Evolutionary conservation across 2,888 invertebrate genomes (phyloP), one percentile per base, ranked within the genome.

Genomic region (Neoitamus cyanurus): DNA sequence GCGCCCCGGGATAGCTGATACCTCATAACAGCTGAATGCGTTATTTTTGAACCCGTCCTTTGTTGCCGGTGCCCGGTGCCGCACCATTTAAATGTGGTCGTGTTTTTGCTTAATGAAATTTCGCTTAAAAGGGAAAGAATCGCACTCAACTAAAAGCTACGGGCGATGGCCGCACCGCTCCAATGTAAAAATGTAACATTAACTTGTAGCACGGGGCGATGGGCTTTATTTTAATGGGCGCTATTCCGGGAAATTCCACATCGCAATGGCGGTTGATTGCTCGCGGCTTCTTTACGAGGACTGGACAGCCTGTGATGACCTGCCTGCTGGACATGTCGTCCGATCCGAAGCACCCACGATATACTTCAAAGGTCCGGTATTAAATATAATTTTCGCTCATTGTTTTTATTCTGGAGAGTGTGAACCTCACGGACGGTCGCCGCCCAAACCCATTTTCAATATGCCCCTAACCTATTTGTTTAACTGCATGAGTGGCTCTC

Each of bases 51-150:
- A 25, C 58, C 20, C 9, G 15, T 15, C 58, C 58, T 58, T 58
- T 58, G 58, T 58, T 58, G 20, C 25, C 6, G 20, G 20, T 42
- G 13, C 42, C 42, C 3, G n/a, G n/a, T n/a, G 70, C 13, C 37
- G 20, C 20, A 13, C 37, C n/a, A 73, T 75, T 75, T 42, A 58
- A 78, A 78, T 78, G 78, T 58, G 78, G 78, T 78, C 58, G 34
- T 48, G 31, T 58, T 58, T 78, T 48, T 48, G 46, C 31, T 78
- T 78, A 78, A 78, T 78, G 78, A 78, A 78, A 48, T 48, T 78
- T 78, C 48, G 20, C 46, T 31, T 34, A 48, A 58, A 42, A 78
- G 78, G n/a, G 78, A 78, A 78, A 78, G n/a, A 58, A 78, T 78
- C 30, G 58, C 31, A 78, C 78, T 78, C 58, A 34, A 78, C 46